These are phyloP conservation scores for Atrichornis clamosus DNA, from an alignment of 2,113 vertebrate genomes.

Conservation along the genomic window DNA sequence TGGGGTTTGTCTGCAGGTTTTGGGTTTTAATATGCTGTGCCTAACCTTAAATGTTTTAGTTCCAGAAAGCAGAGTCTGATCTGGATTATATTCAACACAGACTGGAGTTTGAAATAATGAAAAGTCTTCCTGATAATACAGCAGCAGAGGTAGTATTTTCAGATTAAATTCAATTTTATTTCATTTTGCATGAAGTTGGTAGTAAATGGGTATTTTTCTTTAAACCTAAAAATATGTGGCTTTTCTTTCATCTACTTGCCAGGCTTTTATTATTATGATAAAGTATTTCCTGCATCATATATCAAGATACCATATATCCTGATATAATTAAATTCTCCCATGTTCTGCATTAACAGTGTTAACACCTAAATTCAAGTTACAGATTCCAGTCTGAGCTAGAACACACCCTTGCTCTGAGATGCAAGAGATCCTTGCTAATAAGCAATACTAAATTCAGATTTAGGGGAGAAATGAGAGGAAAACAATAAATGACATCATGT, in stretches of 20 bases:
- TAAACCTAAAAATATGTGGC: not conserved
- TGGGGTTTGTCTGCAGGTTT: conserved; percentile 1
- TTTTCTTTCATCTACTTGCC: not conserved
- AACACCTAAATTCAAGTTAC: not conserved
- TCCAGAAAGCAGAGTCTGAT: conserved; percentile 92
- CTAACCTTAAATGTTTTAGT: conserved; percentile 78
- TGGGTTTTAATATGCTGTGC: not conserved
- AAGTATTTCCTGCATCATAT: not conserved
- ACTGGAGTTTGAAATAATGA: conserved; percentile 87
- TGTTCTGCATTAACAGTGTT: not conserved
- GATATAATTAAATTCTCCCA: not conserved
- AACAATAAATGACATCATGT: not conserved
- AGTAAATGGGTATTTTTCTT: not conserved
- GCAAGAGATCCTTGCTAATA: not conserved
- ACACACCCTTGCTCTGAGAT: not conserved
- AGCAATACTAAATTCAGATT: not conserved
- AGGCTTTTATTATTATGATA: not conserved
- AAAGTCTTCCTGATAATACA: conserved; percentile 69
- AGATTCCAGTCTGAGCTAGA: not conserved
- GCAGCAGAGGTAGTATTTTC: conserved; percentile 76
- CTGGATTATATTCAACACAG: conserved; percentile 89
- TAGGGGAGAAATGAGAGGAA: not conserved
- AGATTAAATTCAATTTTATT: not conserved
- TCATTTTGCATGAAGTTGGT: not conserved
- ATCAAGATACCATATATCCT: not conserved